Percentiles rank a stretch among this genome's conserved stretches.
Evolutionary conservation across 2,797 vertebrate species (phyloP).

Genomic region (Neostethus bicornis): DNA sequence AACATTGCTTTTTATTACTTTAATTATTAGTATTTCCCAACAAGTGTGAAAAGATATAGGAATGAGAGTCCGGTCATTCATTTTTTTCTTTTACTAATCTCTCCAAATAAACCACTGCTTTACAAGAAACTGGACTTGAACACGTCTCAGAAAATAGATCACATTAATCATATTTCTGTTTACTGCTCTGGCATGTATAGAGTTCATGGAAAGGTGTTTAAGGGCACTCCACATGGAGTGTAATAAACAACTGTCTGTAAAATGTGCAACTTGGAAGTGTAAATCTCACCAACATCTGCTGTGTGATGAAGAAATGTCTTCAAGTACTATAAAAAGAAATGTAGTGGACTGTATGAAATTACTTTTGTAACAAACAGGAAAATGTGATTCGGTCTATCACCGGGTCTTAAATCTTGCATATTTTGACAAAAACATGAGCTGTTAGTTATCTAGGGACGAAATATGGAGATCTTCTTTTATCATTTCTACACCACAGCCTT

Average conservation of each 20-base stretch:
- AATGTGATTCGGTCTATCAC: background rate
- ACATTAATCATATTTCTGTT: background rate
- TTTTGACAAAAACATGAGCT: background rate
- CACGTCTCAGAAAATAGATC: background rate
- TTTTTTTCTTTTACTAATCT: background rate
- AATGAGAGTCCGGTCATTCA: background rate
- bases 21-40: slow-evolving; percentile 18
- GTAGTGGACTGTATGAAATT: background rate
- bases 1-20: slow-evolving; percentile 17
- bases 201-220: background rate
- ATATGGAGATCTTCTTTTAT: background rate
- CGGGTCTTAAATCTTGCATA: background rate
- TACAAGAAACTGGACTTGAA: background rate
- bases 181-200: background rate
- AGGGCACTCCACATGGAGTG: background rate
- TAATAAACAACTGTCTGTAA: background rate
- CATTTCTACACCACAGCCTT: background rate
- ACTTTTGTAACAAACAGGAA: background rate
- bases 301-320: background rate
- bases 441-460: background rate
- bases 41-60: background rate
- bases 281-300: background rate
- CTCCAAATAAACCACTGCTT: slow-evolving; percentile 1
- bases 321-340: background rate
- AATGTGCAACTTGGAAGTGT: background rate